Conservation (phyloP, 2,113 vertebrate genomes). For the Camelus bactrianus region DNA sequence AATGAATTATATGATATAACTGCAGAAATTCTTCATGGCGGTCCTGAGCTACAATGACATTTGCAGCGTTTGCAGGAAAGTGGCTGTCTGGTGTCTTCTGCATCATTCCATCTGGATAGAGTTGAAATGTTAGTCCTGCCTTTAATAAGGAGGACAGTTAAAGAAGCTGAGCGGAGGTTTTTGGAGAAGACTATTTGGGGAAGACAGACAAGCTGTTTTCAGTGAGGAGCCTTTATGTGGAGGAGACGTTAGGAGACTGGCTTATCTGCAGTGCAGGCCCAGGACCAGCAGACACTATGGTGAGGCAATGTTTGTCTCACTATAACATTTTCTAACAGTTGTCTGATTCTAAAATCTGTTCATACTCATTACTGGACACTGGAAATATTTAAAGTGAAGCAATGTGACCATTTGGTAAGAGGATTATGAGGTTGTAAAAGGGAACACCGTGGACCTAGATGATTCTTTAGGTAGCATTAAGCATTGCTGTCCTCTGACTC, state of each 20-base stretch:
- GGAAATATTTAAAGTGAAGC: background rate
- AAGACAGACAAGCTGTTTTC: background rate
- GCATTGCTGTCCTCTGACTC: background rate
- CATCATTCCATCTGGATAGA: background rate
- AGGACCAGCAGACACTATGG: background rate
- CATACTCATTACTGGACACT: background rate
- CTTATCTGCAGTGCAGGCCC: background rate
- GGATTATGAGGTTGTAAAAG: background rate
- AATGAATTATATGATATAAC: background rate
- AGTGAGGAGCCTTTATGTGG: background rate
- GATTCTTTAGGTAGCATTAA: background rate
- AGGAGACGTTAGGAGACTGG: background rate
- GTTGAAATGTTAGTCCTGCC: background rate
- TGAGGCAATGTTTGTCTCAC: background rate
- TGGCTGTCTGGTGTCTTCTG: background rate
- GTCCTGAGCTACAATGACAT: background rate
- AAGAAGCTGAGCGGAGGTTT: conserved; percentile 25
- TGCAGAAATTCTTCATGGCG: background rate
- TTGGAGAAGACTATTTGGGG: background rate
- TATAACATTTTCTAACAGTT: background rate
- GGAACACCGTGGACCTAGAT: background rate
- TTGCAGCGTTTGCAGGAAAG: background rate
- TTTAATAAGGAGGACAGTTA: background rate
- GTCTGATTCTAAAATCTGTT: background rate
- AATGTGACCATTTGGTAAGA: background rate